Conservation (phyloP, 2,888 invertebrate species). For the Temnothorax ravouxi region DNA sequence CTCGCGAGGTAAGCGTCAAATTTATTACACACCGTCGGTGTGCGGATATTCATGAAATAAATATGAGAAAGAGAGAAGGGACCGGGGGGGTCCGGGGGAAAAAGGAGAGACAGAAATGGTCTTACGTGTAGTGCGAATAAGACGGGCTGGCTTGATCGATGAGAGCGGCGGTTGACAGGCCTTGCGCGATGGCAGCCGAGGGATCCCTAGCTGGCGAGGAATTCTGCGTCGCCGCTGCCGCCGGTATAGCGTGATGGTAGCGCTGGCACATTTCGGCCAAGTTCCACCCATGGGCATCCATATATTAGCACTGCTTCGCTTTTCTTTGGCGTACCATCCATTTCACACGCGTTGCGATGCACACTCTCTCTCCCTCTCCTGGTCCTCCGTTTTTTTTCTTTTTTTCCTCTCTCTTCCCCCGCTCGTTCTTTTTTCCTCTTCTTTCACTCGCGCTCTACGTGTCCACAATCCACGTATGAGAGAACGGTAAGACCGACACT, state of each 20-base stretch:
- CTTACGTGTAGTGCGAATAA: conserved; percentile 86
- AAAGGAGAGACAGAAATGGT: conserved; percentile 11
- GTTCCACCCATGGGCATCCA: conserved; percentile 87
- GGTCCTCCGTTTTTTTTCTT: conserved; percentile 19
- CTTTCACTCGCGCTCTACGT: conserved; percentile 59
- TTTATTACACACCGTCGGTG: conserved; percentile 4
- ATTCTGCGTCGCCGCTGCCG: conserved; percentile 79
- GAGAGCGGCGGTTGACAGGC: conserved; percentile 82
- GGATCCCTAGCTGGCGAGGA: conserved; percentile 85
- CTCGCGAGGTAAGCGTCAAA: not conserved
- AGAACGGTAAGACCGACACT: conserved; percentile 40
- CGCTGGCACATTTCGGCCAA: conserved; percentile 87
- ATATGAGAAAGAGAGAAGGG: not conserved
- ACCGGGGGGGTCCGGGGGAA: not conserved
- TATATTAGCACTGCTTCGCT: conserved; percentile 85
- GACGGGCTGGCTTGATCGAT: conserved; percentile 85
- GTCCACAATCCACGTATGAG: not conserved
- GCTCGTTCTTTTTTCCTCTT: not conserved
- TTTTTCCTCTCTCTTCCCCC: not conserved
- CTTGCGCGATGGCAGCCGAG: conserved; percentile 81
- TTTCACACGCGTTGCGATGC: conserved; percentile 82
- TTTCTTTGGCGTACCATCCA: conserved; percentile 85
- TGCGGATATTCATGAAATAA: conserved; percentile 33
- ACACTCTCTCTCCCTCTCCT: conserved; percentile 59
- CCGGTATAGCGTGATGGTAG: conserved; percentile 85